A percentile compares a stretch with the other conserved stretches of the same genome.
These are phyloP conservation scores for Calliphora vomitoria DNA, from an alignment of 2,888 invertebrate genomes.

Conservation along the genomic window DNA sequence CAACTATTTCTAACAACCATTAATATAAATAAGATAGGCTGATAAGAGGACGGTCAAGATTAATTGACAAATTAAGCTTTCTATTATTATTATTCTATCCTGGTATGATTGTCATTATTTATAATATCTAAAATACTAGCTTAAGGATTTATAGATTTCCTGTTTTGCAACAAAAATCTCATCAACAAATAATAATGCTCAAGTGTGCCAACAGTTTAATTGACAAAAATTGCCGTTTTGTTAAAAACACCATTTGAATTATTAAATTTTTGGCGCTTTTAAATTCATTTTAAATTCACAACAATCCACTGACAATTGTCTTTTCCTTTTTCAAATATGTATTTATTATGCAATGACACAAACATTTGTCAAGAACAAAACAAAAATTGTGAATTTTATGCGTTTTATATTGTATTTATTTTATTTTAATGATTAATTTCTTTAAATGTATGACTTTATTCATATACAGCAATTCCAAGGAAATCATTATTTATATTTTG, in stretches of 20 bases:
- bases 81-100: background rate
- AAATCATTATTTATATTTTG: conserved; percentile 52
- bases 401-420: conserved; percentile 15
- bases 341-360: conserved; percentile 54
- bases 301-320: conserved; percentile 24
- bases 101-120: background rate
- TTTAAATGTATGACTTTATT: conserved; percentile 32
- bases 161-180: background rate
- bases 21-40: too few relatives aligned
- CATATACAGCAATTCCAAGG: conserved; percentile 33
- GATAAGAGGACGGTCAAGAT: too few relatives aligned
- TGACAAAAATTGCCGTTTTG: background rate
- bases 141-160: conserved; percentile 34
- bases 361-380: conserved; percentile 28
- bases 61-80: too few relatives aligned
- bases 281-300: conserved; percentile 38
- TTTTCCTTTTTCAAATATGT: background rate
- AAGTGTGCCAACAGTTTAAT: background rate
- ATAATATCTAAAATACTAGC: background rate
- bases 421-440: conserved; percentile 61
- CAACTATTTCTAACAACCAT: too few relatives aligned
- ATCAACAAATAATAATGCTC: background rate
- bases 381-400: conserved; percentile 19
- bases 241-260: background rate
- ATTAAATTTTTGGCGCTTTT: conserved; percentile 13